These are phyloP conservation scores for Hemitrygon akajei DNA, from an alignment of 2,797 vertebrate species.

Conservation along the genomic window DNA sequence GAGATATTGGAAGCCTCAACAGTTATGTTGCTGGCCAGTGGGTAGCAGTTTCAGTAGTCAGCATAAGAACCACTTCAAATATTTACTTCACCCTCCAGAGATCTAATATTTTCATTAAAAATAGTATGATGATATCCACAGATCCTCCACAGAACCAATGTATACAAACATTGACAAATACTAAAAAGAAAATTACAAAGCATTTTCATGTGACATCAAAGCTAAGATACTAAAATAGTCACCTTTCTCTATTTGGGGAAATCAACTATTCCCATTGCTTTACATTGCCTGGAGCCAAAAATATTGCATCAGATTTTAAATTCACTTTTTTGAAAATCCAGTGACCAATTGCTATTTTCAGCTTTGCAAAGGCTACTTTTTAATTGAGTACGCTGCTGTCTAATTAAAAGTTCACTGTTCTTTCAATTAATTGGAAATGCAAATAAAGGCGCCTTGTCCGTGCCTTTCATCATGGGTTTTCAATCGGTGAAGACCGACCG, in stretches of 20 bases:
- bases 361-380: background rate
- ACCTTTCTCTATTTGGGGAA: conserved; percentile 21
- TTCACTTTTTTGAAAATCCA: conserved; percentile 1
- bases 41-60: background rate
- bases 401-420: background rate
- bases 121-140: background rate
- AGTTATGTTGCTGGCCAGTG: background rate
- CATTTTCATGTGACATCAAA: background rate
- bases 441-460: background rate
- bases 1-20: background rate
- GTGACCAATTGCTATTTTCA: conserved; percentile 9
- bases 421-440: background rate
- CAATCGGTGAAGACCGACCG: background rate
- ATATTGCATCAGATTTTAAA: background rate
- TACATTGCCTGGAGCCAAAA: background rate
- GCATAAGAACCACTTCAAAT: background rate
- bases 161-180: background rate
- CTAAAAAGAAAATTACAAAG: background rate
- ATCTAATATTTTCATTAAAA: background rate
- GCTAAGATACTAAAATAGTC: background rate
- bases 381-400: background rate
- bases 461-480: background rate
- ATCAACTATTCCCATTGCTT: conserved; percentile 20
- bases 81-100: background rate
- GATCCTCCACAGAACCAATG: background rate